Evolutionary conservation across 2,797 vertebrate species (phyloP).

Genomic region (Mormyrus hasselquistii): DNA sequence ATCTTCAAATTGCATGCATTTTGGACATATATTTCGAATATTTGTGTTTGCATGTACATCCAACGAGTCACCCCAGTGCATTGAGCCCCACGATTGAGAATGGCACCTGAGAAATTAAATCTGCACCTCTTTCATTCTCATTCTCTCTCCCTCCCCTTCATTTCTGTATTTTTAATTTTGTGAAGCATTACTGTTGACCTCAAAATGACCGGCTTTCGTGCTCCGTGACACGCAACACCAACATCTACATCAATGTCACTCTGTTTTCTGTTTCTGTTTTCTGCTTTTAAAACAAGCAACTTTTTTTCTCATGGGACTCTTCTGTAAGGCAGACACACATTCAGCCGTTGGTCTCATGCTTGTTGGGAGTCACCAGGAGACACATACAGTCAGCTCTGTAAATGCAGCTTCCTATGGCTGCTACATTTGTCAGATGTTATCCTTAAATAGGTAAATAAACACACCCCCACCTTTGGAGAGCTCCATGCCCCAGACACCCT

Average conservation of each 20-base stretch:
- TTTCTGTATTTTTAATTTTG: not conserved
- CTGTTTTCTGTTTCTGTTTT: not conserved
- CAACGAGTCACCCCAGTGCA: not conserved
- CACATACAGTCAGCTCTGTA: not conserved
- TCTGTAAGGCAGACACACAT: not conserved
- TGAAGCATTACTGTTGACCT: not conserved
- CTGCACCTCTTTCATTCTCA: not conserved
- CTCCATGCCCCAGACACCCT: not conserved
- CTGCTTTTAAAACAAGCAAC: not conserved
- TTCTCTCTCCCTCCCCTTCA: not conserved
- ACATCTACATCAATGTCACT: not conserved
- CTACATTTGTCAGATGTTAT: not conserved
- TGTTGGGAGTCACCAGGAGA: not conserved
- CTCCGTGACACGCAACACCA: not conserved
- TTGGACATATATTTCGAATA: not conserved
- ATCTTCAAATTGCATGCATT: not conserved
- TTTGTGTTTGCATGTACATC: slow-evolving; percentile 9
- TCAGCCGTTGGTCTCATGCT: not conserved
- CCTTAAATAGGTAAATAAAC: not conserved
- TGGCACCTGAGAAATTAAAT: not conserved
- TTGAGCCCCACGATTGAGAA: not conserved
- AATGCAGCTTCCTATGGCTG: not conserved
- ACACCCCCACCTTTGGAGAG: not conserved
- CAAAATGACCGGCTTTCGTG: not conserved
- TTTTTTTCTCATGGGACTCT: not conserved